Conservation (phyloP, 1,140 invertebrate species). For the Littorina saxatilis region DNA sequence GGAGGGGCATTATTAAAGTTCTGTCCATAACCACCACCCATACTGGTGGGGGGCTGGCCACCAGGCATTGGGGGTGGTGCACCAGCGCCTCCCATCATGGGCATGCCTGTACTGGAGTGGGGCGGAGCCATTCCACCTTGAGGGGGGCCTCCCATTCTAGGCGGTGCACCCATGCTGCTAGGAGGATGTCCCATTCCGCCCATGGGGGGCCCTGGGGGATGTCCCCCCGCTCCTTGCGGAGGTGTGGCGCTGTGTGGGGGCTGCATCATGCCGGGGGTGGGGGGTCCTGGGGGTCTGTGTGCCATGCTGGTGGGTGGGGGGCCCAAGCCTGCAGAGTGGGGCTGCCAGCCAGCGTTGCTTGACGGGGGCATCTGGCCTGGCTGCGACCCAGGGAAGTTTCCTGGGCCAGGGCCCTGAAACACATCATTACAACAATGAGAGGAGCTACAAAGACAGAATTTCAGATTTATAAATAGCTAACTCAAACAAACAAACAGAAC, state of each 20-base stretch:
- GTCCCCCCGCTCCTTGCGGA: constrained; percentile 25
- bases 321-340: constrained; percentile 29
- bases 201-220: constrained; percentile 28
- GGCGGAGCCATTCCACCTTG: constrained; percentile 17
- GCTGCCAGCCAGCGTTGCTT: neutral
- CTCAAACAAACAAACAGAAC: no score
- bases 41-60: constrained; percentile 13
- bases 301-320: constrained; percentile 30
- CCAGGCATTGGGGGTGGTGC: neutral
- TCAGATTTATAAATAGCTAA: neutral
- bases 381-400: neutral
- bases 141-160: constrained; percentile 37
- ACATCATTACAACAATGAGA: neutral
- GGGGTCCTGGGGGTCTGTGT: neutral
- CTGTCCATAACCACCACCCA: constrained; percentile 28
- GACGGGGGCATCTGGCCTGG: neutral
- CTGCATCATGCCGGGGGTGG: neutral
- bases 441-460: neutral
- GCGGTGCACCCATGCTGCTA: constrained; percentile 28
- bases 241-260: constrained; percentile 17
- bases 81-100: constrained; percentile 22
- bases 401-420: constrained; percentile 4
- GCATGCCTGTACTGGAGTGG: constrained; percentile 25
- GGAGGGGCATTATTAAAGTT: constrained; percentile 54
- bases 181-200: constrained; percentile 29